Percentiles rank a stretch among this genome's conserved stretches.
phyloP scores from a whole-genome alignment of 2,797 vertebrate species.

The Squalus acanthias region DNA sequence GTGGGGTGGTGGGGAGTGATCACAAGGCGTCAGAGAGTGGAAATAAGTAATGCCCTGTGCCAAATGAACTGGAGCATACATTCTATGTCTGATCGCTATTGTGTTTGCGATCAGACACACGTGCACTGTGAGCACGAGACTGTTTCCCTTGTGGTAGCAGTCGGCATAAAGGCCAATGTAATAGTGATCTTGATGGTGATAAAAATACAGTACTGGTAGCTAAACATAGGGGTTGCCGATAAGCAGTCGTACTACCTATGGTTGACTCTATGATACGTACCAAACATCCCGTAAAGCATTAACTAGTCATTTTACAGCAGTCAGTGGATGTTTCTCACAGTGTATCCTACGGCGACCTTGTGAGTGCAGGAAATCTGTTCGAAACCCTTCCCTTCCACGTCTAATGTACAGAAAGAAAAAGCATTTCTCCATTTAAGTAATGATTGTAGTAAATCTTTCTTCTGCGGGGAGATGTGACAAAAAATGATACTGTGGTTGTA shows the following conservation, averaged over 20 bases:
- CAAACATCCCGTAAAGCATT: neutral
- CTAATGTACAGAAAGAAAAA: neutral
- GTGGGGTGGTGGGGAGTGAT: neutral
- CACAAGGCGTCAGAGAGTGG: neutral
- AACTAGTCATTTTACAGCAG: neutral
- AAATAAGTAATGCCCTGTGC: neutral
- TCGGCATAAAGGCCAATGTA: neutral
- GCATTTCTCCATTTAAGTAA: neutral
- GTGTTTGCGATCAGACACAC: neutral
- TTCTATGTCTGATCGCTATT: neutral
- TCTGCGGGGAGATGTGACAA: neutral
- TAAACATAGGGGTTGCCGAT: neutral
- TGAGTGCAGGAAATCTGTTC: neutral
- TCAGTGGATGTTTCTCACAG: too few species aligned
- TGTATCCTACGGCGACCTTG: neutral
- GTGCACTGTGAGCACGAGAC: neutral
- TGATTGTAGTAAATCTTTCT: neutral
- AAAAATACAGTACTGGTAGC: neutral
- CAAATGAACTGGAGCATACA: neutral
- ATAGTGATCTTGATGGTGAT: neutral
- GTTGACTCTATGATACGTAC: neutral
- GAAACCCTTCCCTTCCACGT: neutral
- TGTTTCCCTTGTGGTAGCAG: neutral
- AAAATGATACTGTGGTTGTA: neutral
- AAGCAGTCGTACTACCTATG: neutral